Conservation (phyloP, 2,797 vertebrate genomes). For the Heliangelus exortis region DNA sequence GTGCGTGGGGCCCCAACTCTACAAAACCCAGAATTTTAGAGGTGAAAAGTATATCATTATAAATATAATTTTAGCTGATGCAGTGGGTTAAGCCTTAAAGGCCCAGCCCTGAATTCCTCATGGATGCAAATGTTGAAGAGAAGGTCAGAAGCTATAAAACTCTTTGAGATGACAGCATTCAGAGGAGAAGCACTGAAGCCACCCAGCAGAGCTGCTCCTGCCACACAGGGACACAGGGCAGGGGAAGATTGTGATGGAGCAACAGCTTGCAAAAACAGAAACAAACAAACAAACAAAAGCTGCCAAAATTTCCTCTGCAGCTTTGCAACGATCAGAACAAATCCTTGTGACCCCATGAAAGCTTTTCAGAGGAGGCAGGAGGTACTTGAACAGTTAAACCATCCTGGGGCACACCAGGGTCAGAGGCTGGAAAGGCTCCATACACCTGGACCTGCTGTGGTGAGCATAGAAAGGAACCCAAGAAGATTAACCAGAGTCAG, state of each 20-base stretch:
- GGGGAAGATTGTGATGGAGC: not conserved
- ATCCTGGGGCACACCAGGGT: not conserved
- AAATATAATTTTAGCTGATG: not conserved
- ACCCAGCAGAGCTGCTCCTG: not conserved
- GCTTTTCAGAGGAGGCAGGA: not conserved
- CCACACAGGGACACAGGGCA: fast-evolving
- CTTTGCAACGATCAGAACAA: fast-evolving
- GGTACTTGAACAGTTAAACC: conserved; percentile 51
- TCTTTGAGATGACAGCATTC: not conserved
- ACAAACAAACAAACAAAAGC: not conserved
- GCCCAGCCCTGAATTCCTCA: not conserved
- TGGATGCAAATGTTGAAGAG: not conserved
- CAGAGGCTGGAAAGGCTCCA: not conserved
- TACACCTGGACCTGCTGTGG: conserved; percentile 39
- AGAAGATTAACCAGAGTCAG: conserved; percentile 20
- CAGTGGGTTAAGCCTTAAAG: not conserved
- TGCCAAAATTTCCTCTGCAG: not conserved
- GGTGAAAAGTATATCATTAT: not conserved
- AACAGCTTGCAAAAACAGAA: not conserved
- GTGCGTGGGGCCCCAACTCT: not conserved
- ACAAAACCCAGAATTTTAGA: not conserved
- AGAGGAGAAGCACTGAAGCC: not conserved
- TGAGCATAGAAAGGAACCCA: not conserved
- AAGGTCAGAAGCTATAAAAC: not conserved
- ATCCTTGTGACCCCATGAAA: not conserved